Conservation (phyloP, 2,113 vertebrate genomes). For the Talpa occidentalis region DNA sequence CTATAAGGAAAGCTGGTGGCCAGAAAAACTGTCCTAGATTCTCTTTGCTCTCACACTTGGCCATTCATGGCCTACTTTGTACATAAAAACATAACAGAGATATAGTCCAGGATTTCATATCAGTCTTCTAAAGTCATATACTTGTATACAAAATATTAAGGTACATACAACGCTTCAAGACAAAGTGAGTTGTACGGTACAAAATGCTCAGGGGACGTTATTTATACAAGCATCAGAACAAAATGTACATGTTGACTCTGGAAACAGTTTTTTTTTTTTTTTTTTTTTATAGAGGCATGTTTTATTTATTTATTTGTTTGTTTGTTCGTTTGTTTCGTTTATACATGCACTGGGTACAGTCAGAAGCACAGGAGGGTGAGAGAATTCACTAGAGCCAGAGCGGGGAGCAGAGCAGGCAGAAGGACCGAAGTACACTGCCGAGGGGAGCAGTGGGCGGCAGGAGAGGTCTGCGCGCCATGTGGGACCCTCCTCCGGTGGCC, state of each 20-base stretch:
- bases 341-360: no score
- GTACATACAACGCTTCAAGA: background rate
- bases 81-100: slow-evolving; percentile 38
- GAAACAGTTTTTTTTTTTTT: background rate
- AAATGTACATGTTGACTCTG: slow-evolving; percentile 18
- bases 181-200: slow-evolving; percentile 6
- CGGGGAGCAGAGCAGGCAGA: no score
- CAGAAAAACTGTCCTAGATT: background rate
- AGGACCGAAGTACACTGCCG: no score
- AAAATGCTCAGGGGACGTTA: background rate
- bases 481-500: no score
- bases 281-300: no score
- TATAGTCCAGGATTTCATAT: background rate
- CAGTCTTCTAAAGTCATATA: slow-evolving; percentile 9
- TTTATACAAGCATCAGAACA: slow-evolving; percentile 25
- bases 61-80: background rate
- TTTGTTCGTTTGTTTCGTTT: no score
- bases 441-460: no score
- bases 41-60: background rate
- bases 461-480: no score
- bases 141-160: background rate
- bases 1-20: background rate
- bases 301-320: no score
- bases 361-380: no score
- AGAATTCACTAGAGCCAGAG: no score